Conservation (phyloP, 1,140 invertebrate species). For the Monomorium pharaonis region DNA sequence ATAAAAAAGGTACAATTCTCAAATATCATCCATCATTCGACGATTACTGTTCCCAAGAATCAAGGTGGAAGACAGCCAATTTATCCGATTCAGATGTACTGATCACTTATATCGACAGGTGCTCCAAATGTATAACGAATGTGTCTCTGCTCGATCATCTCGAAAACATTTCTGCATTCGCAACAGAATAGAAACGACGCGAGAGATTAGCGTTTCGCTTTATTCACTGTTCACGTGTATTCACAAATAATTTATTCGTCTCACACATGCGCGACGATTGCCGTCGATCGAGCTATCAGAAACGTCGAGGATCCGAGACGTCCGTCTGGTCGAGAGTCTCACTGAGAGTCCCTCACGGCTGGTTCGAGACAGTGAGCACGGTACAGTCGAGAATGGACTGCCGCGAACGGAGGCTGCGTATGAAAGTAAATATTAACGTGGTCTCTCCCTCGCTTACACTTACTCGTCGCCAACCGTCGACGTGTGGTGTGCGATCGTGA, state of each 20-base stretch:
- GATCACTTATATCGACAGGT: background rate
- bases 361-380: slow-evolving; percentile 76
- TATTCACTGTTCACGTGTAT: background rate
- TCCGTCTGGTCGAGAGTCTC: slow-evolving; percentile 49
- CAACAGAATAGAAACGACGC: background rate
- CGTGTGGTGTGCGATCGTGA: slow-evolving; percentile 10
- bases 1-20: background rate
- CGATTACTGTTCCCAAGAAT: background rate
- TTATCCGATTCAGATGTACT: background rate
- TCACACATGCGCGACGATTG: slow-evolving; percentile 1
- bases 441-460: slow-evolving; percentile 68
- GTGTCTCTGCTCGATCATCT: background rate
- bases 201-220: background rate
- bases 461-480: slow-evolving; percentile 15
- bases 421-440: slow-evolving; percentile 81
- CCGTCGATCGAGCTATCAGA: background rate
- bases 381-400: slow-evolving; percentile 77
- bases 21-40: background rate
- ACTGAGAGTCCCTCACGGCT: slow-evolving; percentile 55
- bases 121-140: background rate
- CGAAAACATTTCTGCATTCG: background rate
- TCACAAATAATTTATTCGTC: background rate
- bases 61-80: background rate
- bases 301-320: slow-evolving; percentile 11
- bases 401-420: slow-evolving; percentile 76